Base-by-base conservation (phyloP, 2,888 invertebrate genomes). In the Tineola bisselliella region DNA sequence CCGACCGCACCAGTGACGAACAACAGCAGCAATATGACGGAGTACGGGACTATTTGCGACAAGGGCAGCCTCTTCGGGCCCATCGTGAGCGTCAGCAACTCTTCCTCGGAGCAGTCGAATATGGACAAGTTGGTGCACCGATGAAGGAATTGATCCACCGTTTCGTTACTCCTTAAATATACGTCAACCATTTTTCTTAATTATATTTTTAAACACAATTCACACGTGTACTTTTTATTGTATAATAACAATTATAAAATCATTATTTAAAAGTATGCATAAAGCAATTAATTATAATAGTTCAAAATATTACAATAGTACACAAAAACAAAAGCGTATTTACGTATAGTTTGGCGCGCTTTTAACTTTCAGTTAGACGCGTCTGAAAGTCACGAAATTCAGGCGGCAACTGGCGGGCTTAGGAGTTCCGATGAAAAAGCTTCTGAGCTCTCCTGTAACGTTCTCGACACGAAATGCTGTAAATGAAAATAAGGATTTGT, bases 1-100 rank as follows among this genome's bases (percentile, higher is more conserved):
- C 97, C 97, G 57, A 93, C 83, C 38, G 96, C 89, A 0, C 96
- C 96, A 0, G 94, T 93, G 57, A 95, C 78, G 76, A 96, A 95
- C 63, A 96, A 93, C 61, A 91, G 77, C 63, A 92, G 84, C 70
- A 96, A 93, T 33, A 93, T 88, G 61, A 91, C 87, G 0, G 93
- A 93, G 58, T 93, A 83, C 0, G 92, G 79, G 15, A 90, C 70
- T 8, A 88, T 88, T 67, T 88, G 88, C 64, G 75, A 71, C 30
- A 90, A 70, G 0, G 92, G 89, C 62, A 92, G 72, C 52, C 89
- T 82, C 58, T 90, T 88, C 0, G 92, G 91, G 0, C 93, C 93
- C 75, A 91, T 83, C 66, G 84, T 75, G 64, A 75, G 76, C 69
- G 81, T 78, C 44, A 91, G 75, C 79, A 88, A 91, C 64, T 90